phyloP scores from a whole-genome alignment of 2,888 invertebrate species.

The Mesorhabditis sp. region DNA sequence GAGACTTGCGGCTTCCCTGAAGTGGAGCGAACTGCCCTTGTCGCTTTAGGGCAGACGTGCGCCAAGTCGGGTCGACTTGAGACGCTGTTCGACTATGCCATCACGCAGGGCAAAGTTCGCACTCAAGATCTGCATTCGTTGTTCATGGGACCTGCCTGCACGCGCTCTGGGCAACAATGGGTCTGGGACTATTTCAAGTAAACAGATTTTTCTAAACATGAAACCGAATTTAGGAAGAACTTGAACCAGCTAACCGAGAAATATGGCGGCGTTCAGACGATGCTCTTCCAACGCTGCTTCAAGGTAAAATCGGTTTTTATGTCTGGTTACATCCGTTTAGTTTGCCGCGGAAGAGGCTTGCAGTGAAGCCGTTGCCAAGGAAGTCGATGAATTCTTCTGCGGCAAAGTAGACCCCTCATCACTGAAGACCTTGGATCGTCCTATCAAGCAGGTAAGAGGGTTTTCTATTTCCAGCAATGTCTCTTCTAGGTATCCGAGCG shows the following conservation, averaged over 20 bases:
- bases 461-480: not conserved
- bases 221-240: slow-evolving; percentile 18
- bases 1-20: slow-evolving; percentile 46
- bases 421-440: slow-evolving; percentile 41
- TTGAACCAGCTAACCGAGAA: slow-evolving; percentile 38
- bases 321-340: slow-evolving; percentile 2
- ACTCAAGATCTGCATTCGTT: slow-evolving; percentile 43
- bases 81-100: slow-evolving; percentile 43
- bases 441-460: slow-evolving; percentile 41
- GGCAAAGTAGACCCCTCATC: slow-evolving; percentile 25
- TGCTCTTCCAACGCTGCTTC: slow-evolving; percentile 41
- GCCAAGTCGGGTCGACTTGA: slow-evolving; percentile 24
- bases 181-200: slow-evolving; percentile 48
- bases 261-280: slow-evolving; percentile 46
- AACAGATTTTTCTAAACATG: not conserved
- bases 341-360: slow-evolving; percentile 20
- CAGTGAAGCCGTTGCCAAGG: slow-evolving; percentile 24
- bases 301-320: slow-evolving; percentile 10
- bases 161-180: slow-evolving; percentile 37
- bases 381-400: slow-evolving; percentile 27
- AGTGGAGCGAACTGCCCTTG: slow-evolving; percentile 38
- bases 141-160: slow-evolving; percentile 28
- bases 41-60: slow-evolving; percentile 38
- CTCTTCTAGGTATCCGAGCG: not conserved
- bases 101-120: slow-evolving; percentile 48